A percentile compares a stretch with the other conserved stretches of the same genome.
These are phyloP conservation scores for Sardina pilchardus DNA, from an alignment of 2,113 vertebrate genomes.

Conservation along the genomic window DNA sequence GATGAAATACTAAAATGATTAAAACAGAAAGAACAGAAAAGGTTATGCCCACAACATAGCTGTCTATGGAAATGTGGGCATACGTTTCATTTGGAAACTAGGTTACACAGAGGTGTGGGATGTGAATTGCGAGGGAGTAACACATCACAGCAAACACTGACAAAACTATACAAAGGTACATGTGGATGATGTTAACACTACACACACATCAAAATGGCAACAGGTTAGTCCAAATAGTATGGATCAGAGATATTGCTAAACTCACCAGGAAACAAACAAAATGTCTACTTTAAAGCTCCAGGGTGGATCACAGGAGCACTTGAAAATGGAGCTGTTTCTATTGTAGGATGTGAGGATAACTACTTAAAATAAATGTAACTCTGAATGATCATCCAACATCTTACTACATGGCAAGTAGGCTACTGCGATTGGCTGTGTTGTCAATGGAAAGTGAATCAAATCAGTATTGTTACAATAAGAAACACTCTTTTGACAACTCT, in stretches of 20 bases:
- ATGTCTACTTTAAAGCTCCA: not conserved
- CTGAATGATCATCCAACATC: no score
- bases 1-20: not conserved
- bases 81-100: not conserved
- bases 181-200: not conserved
- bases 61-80: not conserved
- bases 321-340: not conserved
- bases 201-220: not conserved
- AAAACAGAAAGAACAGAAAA: not conserved
- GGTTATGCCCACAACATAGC: not conserved
- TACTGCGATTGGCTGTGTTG: not conserved
- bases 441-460: not conserved
- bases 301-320: not conserved
- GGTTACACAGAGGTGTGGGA: not conserved
- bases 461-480: not conserved
- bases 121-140: not conserved
- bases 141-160: not conserved
- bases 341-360: not conserved
- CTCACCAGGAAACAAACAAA: not conserved
- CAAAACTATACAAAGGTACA: not conserved
- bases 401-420: no score
- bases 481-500: not conserved
- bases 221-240: not conserved
- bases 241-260: not conserved
- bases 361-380: no score